Evolutionary conservation across 2,888 invertebrate genomes (phyloP), one percentile per base, ranked within the genome.

Genomic region (Himalopsyche japonica): DNA sequence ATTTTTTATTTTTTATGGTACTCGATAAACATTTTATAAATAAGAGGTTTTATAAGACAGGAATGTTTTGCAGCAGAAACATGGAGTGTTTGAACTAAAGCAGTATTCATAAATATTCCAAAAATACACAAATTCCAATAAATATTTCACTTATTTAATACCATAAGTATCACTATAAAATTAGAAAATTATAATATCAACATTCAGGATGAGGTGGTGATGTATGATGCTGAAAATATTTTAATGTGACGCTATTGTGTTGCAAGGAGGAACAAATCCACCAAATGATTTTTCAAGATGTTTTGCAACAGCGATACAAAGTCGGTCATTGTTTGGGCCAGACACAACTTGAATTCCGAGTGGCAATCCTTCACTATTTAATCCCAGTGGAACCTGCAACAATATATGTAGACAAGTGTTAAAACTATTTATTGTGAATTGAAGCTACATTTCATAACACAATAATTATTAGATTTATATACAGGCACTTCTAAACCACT

Each of bases 261-360:
- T 84, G 86, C 91, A 94, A 0, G 95, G 95, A 0, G 94, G 93
- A 5, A 92, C 92, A 92, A 94, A 96, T 0, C 97, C 97, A 0
- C 95, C 96, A 88, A 96, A 95, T 0, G 91, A 91, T 27, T 91
- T 90, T 86, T 95, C 95, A 27, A 98, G 89, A 88, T 95, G 94
- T 81, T 90, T 90, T 0, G 97, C 97, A 0, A 96, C 95, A 0
- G 96, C 95, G 20, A 97, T 90, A 81, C 95, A 95, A 1, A 96
- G 90, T 78, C 94, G 94, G 88, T 98, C 97, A 30, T 94, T 93
- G 84, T 93, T 91, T 0, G 95, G 95, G 0, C 93, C 94, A 5
- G 95, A 94, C 15, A 95, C 95, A n/a, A 96, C 93, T 90, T 98
- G 97, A 20, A 97, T 89, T 32, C 97, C 97, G 18, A 97, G 88